Conservation (phyloP, 2,113 vertebrate species). For the Salvelinus alpinus region DNA sequence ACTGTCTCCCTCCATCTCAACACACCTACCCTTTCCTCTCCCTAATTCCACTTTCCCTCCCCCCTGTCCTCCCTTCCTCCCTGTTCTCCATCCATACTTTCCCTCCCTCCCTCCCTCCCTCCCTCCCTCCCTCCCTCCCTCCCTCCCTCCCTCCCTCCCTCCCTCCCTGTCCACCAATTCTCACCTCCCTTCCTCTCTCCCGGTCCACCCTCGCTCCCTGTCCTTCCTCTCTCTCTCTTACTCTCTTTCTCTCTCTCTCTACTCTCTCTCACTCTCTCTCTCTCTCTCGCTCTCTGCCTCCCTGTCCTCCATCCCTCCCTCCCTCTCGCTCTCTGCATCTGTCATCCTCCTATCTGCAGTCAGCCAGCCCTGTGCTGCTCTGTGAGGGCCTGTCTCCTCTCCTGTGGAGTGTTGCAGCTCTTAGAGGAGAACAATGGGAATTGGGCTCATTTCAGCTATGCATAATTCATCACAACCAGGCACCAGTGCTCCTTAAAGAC, state of each 20-base stretch:
- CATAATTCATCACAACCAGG: conserved; percentile 50
- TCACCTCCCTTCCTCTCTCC: neutral
- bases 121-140: too few species aligned
- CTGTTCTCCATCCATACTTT: neutral
- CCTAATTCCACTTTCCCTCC: neutral
- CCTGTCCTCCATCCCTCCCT: neutral
- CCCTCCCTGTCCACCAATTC: neutral
- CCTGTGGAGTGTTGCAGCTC: conserved; percentile 31
- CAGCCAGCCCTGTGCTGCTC: neutral
- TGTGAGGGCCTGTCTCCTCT: conserved; percentile 36
- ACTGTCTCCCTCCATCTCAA: neutral
- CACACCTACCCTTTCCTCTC: neutral
- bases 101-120: neutral
- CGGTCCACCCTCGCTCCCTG: neutral
- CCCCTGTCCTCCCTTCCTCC: neutral
- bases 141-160: conserved; percentile 1
- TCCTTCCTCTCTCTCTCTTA: neutral
- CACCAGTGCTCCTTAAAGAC: conserved; percentile 33
- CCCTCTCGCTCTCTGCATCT: neutral
- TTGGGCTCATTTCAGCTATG: conserved; percentile 46
- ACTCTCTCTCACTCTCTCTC: conserved; percentile 11
- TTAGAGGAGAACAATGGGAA: conserved; percentile 52
- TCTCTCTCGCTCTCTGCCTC: neutral
- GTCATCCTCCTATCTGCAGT: conserved; percentile 25
- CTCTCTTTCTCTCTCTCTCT: conserved; percentile 17